Evolutionary conservation across 2,797 vertebrate species (phyloP), one percentile per base, ranked within the genome.

Genomic region (Lacerta bilineata): DNA sequence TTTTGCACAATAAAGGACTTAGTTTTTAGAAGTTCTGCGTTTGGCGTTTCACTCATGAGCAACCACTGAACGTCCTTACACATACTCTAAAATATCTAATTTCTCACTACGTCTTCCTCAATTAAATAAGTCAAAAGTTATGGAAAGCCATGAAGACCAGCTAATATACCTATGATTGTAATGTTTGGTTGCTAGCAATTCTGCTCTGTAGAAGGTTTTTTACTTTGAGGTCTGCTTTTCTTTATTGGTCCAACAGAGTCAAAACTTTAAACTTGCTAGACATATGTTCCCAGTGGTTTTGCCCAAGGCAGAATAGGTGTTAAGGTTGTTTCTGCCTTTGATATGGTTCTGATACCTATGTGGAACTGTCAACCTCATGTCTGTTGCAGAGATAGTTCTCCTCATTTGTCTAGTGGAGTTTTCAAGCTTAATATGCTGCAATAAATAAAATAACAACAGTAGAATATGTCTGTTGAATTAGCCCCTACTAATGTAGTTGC

Each of bases 201-300:
- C 69, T 33, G 18, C 27, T 87, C 50, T 50, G 33, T 8, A 3
- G 80, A 61, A 29, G 64, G 46, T 66, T 75, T 76, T 80, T n/a
- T 87, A 25, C 69, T 81, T 27, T 81, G 50, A 81, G 71, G 23
- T 29, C 33, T 50, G 17, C 29, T 74, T 55, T 84, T 74, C 29
- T 61, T 68, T 82, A 43, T 75, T 27, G 10, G 55, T 87, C 77
- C n/a, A 88, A 86, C 17, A 83, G 18, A 82, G 36, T 88, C 64
- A 36, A 71, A 88, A 76, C 82, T 9, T 71, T 50, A 64, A 85
- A 0, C n/a, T 43, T 89, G 61, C 23, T 23, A 85, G 75, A 46
- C 1, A 7, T 29, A 43, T n/a, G 88, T 83, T 76, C 69, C 23
- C 4, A 7, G 7, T 0, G 0, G 0, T 69, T 90, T 72, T 81